These are phyloP conservation scores for Taeniopygia guttata DNA, from an alignment of 2,797 vertebrate species.

Conservation along the genomic window DNA sequence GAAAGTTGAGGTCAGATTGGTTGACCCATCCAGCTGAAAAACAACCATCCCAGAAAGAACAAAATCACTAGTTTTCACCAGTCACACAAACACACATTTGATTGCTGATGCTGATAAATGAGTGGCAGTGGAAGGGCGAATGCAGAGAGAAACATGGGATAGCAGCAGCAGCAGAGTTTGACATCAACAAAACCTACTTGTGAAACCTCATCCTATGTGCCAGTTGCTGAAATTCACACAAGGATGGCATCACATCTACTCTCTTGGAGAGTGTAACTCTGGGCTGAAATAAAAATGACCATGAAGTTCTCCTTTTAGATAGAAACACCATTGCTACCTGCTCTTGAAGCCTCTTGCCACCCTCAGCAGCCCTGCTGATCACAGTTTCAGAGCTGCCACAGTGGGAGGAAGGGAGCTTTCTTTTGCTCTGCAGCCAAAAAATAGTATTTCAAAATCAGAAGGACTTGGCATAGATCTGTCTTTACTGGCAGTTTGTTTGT, in stretches of 20 bases:
- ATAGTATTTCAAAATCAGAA: slow-evolving; percentile 18
- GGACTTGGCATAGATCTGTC: neutral
- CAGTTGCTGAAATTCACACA: neutral
- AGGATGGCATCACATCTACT: neutral
- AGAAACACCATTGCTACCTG: neutral
- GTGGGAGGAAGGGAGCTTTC: neutral
- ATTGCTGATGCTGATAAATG: neutral
- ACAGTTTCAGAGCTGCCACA: neutral
- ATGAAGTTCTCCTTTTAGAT: neutral
- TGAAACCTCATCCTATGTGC: neutral
- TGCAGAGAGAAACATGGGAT: neutral
- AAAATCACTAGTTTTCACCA: neutral
- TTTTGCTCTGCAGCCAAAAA: neutral
- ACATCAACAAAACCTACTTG: neutral
- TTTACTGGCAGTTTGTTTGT: neutral
- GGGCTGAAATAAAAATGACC: neutral
- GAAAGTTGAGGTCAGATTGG: neutral
- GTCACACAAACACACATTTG: neutral
- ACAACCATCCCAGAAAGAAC: fast-evolving
- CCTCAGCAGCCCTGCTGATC: neutral
- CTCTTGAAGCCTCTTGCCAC: neutral
- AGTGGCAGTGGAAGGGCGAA: neutral
- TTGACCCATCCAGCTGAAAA: neutral
- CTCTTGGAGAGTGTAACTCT: neutral
- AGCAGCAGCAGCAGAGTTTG: neutral